Percentiles rank a stretch among this genome's conserved stretches.
phyloP scores from a whole-genome alignment of 2,113 vertebrate species.

The Lampris incognitus region DNA sequence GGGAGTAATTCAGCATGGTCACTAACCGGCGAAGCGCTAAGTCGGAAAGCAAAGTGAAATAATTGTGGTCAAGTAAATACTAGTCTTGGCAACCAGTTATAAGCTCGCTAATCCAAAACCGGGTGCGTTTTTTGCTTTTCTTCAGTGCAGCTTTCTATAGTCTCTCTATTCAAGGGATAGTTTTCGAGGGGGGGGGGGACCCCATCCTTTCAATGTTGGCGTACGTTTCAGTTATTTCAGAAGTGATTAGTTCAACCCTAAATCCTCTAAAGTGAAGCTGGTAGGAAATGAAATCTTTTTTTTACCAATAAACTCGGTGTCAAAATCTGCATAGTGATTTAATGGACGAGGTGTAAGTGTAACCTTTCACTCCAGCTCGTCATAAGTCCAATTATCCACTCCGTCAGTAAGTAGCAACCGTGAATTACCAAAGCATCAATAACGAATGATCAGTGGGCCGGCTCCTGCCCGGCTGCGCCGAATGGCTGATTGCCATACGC shows the following conservation, averaged over 20 bases:
- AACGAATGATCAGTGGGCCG: conserved; percentile 1
- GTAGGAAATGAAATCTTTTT: conserved; percentile 2
- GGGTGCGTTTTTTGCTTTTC: neutral
- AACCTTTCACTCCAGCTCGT: neutral
- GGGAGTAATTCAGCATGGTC: conserved; percentile 51
- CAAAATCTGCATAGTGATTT: too few species aligned
- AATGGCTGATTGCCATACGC: conserved; percentile 7
- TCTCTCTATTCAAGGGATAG: neutral
- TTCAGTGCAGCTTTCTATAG: neutral
- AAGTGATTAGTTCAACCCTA: neutral
- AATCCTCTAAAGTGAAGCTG: neutral
- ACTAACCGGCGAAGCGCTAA: conserved; percentile 28
- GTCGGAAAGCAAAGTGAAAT: conserved; percentile 35
- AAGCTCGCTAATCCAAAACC: conserved; percentile 7
- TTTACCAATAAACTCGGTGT: neutral
- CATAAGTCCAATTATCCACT: conserved; percentile 1
- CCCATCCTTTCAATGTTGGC: neutral
- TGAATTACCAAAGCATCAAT: neutral
- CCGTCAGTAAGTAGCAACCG: conserved; percentile 1
- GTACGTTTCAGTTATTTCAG: neutral
- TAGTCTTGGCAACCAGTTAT: conserved; percentile 25
- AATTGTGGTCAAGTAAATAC: conserved; percentile 37
- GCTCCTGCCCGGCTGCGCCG: neutral
- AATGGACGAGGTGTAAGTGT: neutral
- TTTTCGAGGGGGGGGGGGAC: neutral